phyloP scores from a whole-genome alignment of 1,140 invertebrate genomes.

The Stratiolaelaps scimitus region DNA sequence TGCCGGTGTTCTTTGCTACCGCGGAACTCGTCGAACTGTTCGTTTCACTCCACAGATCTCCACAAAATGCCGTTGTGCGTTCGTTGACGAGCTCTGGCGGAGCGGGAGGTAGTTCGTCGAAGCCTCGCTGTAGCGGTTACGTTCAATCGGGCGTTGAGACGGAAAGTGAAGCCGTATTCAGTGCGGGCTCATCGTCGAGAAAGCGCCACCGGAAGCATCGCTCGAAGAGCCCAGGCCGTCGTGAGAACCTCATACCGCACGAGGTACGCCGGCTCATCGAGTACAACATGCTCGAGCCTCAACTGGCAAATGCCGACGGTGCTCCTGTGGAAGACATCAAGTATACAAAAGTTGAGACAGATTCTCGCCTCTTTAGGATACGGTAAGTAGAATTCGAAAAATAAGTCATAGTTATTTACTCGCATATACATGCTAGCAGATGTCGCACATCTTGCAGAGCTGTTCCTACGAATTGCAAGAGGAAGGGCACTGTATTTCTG shows the following conservation, averaged over 20 bases:
- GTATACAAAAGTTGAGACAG: slow-evolving; percentile 16
- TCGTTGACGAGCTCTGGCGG: neutral
- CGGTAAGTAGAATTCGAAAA: neutral
- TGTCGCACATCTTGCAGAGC: no score
- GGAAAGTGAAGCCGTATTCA: slow-evolving; percentile 26
- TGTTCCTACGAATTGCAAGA: no score
- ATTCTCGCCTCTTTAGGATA: slow-evolving; percentile 23
- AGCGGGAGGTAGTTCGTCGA: neutral
- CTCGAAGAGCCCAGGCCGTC: slow-evolving; percentile 13
- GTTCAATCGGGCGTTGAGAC: slow-evolving; percentile 24
- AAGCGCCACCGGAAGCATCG: slow-evolving; percentile 18
- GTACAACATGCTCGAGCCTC: slow-evolving; percentile 7
- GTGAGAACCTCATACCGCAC: slow-evolving; percentile 21
- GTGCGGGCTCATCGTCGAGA: neutral
- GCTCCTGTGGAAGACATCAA: slow-evolving; percentile 9
- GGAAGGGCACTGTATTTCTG: no score
- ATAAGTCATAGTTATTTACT: no score
- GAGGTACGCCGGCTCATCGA: slow-evolving; percentile 23
- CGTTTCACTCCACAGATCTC: slow-evolving; percentile 6
- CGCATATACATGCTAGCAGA: no score
- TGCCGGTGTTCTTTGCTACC: no score
- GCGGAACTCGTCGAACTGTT: no score
- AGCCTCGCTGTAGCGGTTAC: slow-evolving; percentile 14
- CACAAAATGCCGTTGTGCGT: slow-evolving; percentile 14
- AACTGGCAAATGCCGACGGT: neutral